A percentile compares a stretch with the other conserved stretches of the same genome.
These are phyloP conservation scores for Ptychoptera contaminata DNA, from an alignment of 2,888 invertebrate genomes.

Conservation along the genomic window DNA sequence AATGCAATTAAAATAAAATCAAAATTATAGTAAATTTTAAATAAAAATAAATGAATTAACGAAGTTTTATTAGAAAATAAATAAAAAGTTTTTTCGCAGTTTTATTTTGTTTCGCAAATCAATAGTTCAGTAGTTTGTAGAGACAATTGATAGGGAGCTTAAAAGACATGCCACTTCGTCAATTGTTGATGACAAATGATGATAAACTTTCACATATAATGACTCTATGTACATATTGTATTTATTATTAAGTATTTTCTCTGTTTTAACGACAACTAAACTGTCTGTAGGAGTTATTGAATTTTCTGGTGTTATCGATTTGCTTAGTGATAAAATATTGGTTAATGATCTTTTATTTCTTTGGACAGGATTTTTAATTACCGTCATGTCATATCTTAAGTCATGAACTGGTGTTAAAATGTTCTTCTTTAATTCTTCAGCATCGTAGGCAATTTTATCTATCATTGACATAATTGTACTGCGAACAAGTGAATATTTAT, in stretches of 20 bases:
- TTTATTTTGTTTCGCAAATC: too few relatives aligned
- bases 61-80: too few relatives aligned
- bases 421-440: background rate
- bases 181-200: conserved; percentile 4
- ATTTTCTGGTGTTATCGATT: too few relatives aligned
- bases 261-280: conserved; percentile 7
- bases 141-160: too few relatives aligned
- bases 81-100: too few relatives aligned
- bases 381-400: conserved; percentile 6
- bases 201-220: conserved; percentile 5
- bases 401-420: conserved; percentile 2
- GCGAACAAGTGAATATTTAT: conserved; percentile 7
- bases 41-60: too few relatives aligned
- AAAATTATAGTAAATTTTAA: conserved; percentile 23
- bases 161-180: conserved; percentile 7
- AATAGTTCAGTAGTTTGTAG: too few relatives aligned
- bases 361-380: background rate
- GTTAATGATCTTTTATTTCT: too few relatives aligned
- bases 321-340: too few relatives aligned
- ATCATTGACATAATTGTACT: conserved; percentile 3
- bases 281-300: too few relatives aligned
- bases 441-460: conserved; percentile 5
- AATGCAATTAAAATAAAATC: conserved; percentile 28
- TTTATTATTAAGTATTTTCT: conserved; percentile 3
- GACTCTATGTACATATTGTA: conserved; percentile 5